Percentiles rank a stretch among this genome's conserved stretches.
Conservation (phyloP, 1,140 invertebrate species). For the Platyscapa corneri region DNA sequence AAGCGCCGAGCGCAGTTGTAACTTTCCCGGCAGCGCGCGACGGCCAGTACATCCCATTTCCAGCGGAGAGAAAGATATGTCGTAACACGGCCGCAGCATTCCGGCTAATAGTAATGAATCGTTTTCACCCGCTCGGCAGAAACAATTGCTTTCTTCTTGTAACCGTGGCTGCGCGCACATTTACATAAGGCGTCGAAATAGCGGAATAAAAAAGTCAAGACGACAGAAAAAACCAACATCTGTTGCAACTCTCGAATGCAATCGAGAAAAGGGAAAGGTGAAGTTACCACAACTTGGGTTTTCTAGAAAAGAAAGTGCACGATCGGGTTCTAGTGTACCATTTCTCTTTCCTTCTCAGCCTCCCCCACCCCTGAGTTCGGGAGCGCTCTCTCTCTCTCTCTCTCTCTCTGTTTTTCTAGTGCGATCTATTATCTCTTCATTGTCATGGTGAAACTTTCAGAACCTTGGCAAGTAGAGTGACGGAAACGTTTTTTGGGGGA, state of each 20-base stretch:
- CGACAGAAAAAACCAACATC: conserved; percentile 19
- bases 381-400: not conserved
- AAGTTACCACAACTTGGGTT: not conserved
- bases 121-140: conserved; percentile 30
- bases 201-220: conserved; percentile 53
- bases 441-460: conserved; percentile 31
- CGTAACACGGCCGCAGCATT: conserved; percentile 12
- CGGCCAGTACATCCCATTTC: conserved; percentile 1
- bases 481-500: not conserved
- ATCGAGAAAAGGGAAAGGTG: conserved; percentile 50
- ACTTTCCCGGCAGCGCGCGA: not conserved
- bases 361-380: no score
- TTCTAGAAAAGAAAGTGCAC: conserved; percentile 52
- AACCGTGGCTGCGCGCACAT: not conserved
- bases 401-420: not conserved
- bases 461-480: conserved; percentile 26
- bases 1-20: not conserved
- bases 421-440: conserved; percentile 36
- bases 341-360: not conserved
- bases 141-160: conserved; percentile 39
- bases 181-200: conserved; percentile 57
- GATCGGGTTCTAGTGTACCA: conserved; percentile 21
- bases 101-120: conserved; percentile 26
- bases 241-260: conserved; percentile 18
- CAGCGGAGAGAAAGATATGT: conserved; percentile 27